phyloP scores from a whole-genome alignment of 2,113 vertebrate species.

The Oncorhynchus gorbuscha region DNA sequence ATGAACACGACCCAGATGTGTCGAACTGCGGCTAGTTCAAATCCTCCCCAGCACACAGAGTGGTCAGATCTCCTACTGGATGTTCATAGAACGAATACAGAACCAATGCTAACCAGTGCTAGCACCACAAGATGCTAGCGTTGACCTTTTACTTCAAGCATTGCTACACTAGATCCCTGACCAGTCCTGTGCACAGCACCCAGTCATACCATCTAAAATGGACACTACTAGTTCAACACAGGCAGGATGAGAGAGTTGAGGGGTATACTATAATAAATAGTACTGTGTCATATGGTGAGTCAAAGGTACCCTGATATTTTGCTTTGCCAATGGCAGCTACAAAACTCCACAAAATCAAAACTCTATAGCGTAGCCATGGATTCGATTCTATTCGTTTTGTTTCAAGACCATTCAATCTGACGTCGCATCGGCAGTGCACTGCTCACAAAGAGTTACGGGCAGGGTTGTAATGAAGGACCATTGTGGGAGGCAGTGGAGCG shows the following conservation, averaged over 20 bases:
- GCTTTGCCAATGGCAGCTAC: neutral
- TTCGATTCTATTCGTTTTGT: neutral
- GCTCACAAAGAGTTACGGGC: neutral
- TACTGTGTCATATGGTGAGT: neutral
- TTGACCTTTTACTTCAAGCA: no score
- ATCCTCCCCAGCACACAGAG: neutral
- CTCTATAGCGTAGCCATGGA: neutral
- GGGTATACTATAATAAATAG: neutral
- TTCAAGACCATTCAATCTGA: slow-evolving; percentile 4
- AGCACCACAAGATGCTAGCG: no score
- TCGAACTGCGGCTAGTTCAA: neutral
- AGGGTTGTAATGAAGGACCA: neutral
- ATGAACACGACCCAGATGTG: neutral
- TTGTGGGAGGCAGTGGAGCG: neutral
- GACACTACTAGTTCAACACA: neutral
- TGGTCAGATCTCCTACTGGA: neutral
- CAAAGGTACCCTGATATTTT: neutral
- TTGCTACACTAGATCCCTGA: no score
- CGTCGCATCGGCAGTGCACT: neutral
- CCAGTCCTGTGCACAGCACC: neutral
- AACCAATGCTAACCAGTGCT: neutral
- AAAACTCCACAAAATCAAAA: neutral
- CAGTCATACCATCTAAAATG: no score
- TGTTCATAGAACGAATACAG: neutral
- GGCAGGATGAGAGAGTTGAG: neutral